Percentiles rank a stretch among this genome's conserved stretches.
Evolutionary conservation across 1,140 invertebrate species (phyloP).

Genomic region (Hormaphis cornu): DNA sequence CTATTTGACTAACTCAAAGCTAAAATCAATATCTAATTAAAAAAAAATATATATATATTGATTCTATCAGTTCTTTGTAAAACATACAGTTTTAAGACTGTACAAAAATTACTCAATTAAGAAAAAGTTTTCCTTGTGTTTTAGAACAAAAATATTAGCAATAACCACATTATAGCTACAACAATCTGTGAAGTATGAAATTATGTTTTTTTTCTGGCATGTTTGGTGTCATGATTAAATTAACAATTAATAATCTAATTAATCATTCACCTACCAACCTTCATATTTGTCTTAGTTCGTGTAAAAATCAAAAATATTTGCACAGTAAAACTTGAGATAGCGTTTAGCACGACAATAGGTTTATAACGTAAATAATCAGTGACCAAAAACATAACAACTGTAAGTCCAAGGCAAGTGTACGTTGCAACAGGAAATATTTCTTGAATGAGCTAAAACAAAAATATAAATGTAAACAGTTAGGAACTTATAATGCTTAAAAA

Average conservation of each 20-base stretch:
- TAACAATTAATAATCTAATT: neutral
- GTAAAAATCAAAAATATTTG: conserved; percentile 66
- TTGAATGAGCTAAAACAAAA: conserved; percentile 52
- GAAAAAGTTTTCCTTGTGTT: no score
- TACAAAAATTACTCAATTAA: no score
- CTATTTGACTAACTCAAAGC: no score
- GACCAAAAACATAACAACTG: conserved; percentile 68
- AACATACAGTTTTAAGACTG: no score
- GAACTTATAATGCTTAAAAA: neutral
- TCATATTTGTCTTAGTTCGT: conserved; percentile 51
- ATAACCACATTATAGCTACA: no score
- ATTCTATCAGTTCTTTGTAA: no score
- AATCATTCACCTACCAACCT: conserved; percentile 40
- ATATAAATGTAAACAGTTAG: neutral
- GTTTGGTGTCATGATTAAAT: no score
- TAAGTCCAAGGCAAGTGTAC: conserved; percentile 61
- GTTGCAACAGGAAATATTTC: conserved; percentile 75
- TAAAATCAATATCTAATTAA: no score
- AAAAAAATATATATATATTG: no score
- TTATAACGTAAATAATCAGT: conserved; percentile 79
- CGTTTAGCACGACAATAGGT: conserved; percentile 68
- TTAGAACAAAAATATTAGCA: no score
- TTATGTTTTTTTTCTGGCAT: no score
- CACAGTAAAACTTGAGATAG: conserved; percentile 55
- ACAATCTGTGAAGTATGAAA: no score